Evolutionary conservation across 2,888 invertebrate genomes (phyloP).

Genomic region (Dastarcus helophoroides): DNA sequence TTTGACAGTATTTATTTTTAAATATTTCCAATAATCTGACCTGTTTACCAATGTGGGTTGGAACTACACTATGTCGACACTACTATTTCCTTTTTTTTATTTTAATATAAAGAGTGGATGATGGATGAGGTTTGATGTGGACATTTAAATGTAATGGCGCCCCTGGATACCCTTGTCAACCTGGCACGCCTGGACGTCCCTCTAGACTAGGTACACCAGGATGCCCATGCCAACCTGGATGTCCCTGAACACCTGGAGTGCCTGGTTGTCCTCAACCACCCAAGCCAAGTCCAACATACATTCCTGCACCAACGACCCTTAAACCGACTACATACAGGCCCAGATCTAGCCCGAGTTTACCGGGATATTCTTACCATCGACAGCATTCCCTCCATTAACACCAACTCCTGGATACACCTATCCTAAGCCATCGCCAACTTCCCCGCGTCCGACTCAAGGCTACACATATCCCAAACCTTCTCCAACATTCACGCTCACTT

Average conservation of each 20-base stretch:
- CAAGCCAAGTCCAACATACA: slow-evolving; percentile 9
- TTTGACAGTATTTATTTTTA: too few relatives aligned
- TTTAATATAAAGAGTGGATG: too few relatives aligned
- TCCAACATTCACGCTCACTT: slow-evolving; percentile 9
- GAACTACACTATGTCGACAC: too few relatives aligned
- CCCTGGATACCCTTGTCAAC: too few relatives aligned
- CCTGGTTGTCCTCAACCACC: slow-evolving; percentile 5
- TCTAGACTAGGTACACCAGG: background rate
- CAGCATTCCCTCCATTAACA: too few relatives aligned
- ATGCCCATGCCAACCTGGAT: too few relatives aligned
- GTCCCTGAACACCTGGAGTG: background rate
- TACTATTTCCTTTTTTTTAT: too few relatives aligned
- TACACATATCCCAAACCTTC: slow-evolving; percentile 14
- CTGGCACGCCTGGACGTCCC: too few relatives aligned
- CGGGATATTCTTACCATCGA: slow-evolving; percentile 12
- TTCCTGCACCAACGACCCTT: slow-evolving; percentile 25
- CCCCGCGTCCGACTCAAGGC: slow-evolving; percentile 6
- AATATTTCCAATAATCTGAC: too few relatives aligned
- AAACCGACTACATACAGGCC: slow-evolving; percentile 14
- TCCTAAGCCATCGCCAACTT: slow-evolving; percentile 7
- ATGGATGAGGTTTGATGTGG: too few relatives aligned
- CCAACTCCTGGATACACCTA: slow-evolving; percentile 13
- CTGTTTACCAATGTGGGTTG: too few relatives aligned
- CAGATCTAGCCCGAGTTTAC: slow-evolving; percentile 8
- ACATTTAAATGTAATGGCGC: too few relatives aligned